A percentile compares a stretch with the other conserved stretches of the same genome.
These are phyloP conservation scores for Aphis gossypii DNA, from an alignment of 1,140 invertebrate genomes.

Conservation along the genomic window DNA sequence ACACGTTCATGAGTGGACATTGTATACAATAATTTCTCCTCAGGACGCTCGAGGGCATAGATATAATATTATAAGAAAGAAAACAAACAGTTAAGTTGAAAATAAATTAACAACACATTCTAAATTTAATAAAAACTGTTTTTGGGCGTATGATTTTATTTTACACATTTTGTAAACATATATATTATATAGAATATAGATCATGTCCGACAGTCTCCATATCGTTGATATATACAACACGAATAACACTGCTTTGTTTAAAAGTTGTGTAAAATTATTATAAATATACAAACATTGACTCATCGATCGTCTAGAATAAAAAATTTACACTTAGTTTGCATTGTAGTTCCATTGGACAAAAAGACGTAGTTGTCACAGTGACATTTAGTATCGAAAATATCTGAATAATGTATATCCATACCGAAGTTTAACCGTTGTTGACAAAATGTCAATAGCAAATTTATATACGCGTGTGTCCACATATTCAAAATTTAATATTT, in stretches of 20 bases:
- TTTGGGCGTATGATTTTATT: too few species aligned
- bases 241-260: background rate
- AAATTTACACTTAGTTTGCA: background rate
- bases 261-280: background rate
- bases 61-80: background rate
- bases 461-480: background rate
- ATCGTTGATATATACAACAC: background rate
- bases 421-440: background rate
- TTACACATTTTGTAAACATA: too few species aligned
- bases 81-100: too few species aligned
- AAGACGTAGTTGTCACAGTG: background rate
- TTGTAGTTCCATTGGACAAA: background rate
- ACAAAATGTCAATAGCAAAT: conserved; percentile 1
- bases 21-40: background rate
- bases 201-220: background rate
- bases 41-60: background rate
- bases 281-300: background rate
- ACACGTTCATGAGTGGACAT: background rate
- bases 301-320: background rate
- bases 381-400: conserved; percentile 10
- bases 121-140: too few species aligned
- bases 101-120: too few species aligned
- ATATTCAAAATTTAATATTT: background rate
- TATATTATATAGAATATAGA: too few species aligned
- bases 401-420: background rate